Evolutionary conservation across 2,797 vertebrate species (phyloP).

Genomic region (Tangara arthus): DNA sequence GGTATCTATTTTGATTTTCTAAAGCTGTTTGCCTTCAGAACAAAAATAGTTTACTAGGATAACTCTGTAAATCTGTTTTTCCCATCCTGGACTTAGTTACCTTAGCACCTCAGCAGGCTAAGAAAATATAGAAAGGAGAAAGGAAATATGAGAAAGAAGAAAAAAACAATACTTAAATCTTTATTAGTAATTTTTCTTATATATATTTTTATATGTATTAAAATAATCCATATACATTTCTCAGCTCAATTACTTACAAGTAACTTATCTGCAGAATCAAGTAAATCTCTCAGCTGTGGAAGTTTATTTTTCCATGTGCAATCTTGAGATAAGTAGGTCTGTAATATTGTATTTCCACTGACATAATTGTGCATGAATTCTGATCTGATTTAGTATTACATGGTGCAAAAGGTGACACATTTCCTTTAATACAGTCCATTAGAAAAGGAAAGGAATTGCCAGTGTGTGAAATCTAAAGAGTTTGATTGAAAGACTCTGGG

Average conservation of each 20-base stretch:
- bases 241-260: constrained; percentile 85
- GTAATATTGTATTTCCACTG: constrained; percentile 77
- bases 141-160: neutral
- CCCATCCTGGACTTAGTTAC: constrained; percentile 49
- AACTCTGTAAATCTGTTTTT: neutral
- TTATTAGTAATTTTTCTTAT: constrained; percentile 77
- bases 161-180: constrained; percentile 71
- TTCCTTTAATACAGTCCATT: constrained; percentile 74
- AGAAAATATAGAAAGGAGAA: constrained; percentile 38
- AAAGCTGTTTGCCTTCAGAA: constrained; percentile 34
- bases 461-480: constrained; percentile 72
- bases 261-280: constrained; percentile 79
- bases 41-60: neutral
- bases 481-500: constrained; percentile 70
- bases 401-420: constrained; percentile 77
- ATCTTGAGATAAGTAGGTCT: constrained; percentile 80
- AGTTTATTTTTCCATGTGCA: constrained; percentile 79
- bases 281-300: constrained; percentile 75
- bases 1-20: constrained; percentile 55
- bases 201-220: constrained; percentile 67
- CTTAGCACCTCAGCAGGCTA: constrained; percentile 70
- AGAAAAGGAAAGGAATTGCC: constrained; percentile 64
- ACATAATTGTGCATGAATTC: constrained; percentile 81
- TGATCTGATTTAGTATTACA: constrained; percentile 80
- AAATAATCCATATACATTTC: constrained; percentile 82